Base-by-base conservation (phyloP, 2,113 vertebrate genomes). In the Podarcis cretensis region DNA sequence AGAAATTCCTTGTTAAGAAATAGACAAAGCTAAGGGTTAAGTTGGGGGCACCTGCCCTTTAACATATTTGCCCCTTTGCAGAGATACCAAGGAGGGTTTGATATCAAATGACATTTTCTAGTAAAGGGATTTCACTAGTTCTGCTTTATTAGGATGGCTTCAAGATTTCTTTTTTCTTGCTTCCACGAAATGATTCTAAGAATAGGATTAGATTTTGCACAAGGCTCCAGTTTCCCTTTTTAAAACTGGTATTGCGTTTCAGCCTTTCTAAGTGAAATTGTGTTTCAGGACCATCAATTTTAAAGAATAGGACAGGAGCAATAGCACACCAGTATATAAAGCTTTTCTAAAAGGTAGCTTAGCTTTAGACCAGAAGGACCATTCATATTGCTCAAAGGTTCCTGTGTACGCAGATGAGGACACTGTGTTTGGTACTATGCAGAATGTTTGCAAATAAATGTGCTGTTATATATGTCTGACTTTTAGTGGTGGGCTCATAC, bases 81-180 rank as follows among this genome's bases (percentile, higher is more conserved):
- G 69, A 10, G 21, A 65, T 75, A 43, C 40, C 12, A 63, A n/a
- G 63, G 18, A n/a, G n/a, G 37, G 13, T 65, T 48, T 81, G n/a
- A 35, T 76, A 76, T 83, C 13, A 65, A 63, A 87, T 75, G 82
- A 88, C 79, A 83, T 37, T 12, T 88, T 74, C 54, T 81, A 13
- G 30, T 74, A 65, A 83, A 88, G 74, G 30, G 13, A 88, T 82
- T 88, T 35, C 54, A 76, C 57, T 43, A 54, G 1, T 7, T n/a
- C 7, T 1, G 84, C 23, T 40, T 18, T 25, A 59, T 13, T 7
- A 16, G 74, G 27, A 32, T 0, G 3, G 30, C 30, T 65, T 59
- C 0, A 18, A 1, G 0, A 78, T 6, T 20, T 65, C 48, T 57
- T 48, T 48, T 75, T 40, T 59, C 2, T 48, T 48, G 43, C 8